phyloP scores from a whole-genome alignment of 1,140 invertebrate species.

The Drosophila murphyi region DNA sequence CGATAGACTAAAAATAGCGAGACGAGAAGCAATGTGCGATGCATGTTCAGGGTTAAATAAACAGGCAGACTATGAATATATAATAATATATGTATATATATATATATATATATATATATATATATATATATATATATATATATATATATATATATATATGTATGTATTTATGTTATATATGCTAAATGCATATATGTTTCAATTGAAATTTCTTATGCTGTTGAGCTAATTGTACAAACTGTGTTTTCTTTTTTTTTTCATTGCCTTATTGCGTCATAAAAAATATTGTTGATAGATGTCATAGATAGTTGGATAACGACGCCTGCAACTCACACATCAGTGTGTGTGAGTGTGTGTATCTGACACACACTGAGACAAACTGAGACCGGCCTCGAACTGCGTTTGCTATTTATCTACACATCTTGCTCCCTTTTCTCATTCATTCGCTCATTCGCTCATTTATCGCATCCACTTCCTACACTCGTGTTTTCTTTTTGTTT shows the following conservation, averaged over 20 bases:
- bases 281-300: conserved; percentile 58
- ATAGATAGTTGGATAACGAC: conserved; percentile 73
- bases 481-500: conserved; percentile 35
- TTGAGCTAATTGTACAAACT: conserved; percentile 64
- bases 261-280: conserved; percentile 67
- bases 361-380: conserved; percentile 11
- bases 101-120: conserved; percentile 22
- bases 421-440: conserved; percentile 4
- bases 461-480: conserved; percentile 60
- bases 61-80: conserved; percentile 7
- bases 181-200: background rate
- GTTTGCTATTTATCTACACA: conserved; percentile 20
- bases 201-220: conserved; percentile 54
- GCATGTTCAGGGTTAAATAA: conserved; percentile 71
- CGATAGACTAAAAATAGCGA: conserved; percentile 14
- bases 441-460: conserved; percentile 37
- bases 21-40: conserved; percentile 44
- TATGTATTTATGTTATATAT: conserved; percentile 2
- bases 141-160: conserved; percentile 22
- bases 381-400: conserved; percentile 59
- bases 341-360: no score
- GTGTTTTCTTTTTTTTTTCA: conserved; percentile 40
- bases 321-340: conserved; percentile 36
- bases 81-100: conserved; percentile 33
- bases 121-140: conserved; percentile 18